These are phyloP conservation scores for Danaus melanippus DNA, from an alignment of 1,140 invertebrate species.

Conservation along the genomic window DNA sequence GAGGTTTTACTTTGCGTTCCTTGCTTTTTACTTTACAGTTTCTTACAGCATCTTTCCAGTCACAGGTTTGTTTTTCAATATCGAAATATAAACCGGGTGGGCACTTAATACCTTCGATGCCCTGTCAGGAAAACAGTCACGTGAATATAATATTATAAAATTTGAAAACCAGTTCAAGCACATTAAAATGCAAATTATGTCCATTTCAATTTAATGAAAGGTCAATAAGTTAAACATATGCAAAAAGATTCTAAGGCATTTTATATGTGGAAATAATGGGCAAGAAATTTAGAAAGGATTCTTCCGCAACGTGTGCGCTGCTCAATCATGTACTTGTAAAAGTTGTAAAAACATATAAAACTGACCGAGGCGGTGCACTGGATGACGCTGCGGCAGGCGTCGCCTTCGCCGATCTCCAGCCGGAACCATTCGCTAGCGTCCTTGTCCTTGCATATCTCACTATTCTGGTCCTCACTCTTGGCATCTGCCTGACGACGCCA, in stretches of 20 bases:
- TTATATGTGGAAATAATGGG: no score
- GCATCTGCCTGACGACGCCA: conserved; percentile 71
- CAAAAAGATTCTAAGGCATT: no score
- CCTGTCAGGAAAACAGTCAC: conserved; percentile 68
- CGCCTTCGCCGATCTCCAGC: conserved; percentile 88
- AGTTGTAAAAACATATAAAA: conserved; percentile 41
- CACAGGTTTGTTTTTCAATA: conserved; percentile 96
- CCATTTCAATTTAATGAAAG: no score
- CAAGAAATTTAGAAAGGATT: no score
- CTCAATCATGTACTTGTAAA: conserved; percentile 22
- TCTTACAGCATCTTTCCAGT: conserved; percentile 95
- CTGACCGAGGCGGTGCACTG: conserved; percentile 93
- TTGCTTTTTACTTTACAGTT: conserved; percentile 95
- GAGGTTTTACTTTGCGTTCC: conserved; percentile 90
- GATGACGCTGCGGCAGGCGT: conserved; percentile 95
- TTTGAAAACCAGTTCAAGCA: background rate
- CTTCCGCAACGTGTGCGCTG: no score
- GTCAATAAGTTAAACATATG: no score
- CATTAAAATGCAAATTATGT: conserved; percentile 2
- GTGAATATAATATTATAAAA: no score
- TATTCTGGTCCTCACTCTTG: conserved; percentile 90
- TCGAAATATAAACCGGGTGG: conserved; percentile 95
- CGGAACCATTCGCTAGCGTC: conserved; percentile 97
- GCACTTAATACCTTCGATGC: conserved; percentile 92
- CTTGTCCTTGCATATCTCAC: conserved; percentile 93